These are phyloP conservation scores for Aquatica leii DNA, from an alignment of 2,888 invertebrate species.

Conservation along the genomic window DNA sequence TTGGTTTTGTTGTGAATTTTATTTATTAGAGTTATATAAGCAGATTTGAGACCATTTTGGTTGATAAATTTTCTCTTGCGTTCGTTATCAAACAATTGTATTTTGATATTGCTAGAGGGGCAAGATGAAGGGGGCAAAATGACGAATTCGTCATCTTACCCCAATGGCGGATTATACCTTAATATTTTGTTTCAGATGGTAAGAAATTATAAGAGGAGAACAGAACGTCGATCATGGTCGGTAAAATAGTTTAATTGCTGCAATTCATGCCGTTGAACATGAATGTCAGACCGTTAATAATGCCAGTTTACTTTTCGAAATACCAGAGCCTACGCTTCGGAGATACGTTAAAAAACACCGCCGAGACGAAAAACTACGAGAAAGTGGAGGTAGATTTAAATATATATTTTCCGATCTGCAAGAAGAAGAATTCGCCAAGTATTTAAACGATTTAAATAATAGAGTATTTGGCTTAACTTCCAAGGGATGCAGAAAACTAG, in stretches of 20 bases:
- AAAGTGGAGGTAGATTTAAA: conserved; percentile 33
- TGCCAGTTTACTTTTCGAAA: conserved; percentile 22
- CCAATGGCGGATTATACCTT: conserved; percentile 12
- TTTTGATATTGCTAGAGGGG: too few species aligned
- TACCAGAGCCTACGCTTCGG: conserved; percentile 29
- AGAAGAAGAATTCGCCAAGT: conserved; percentile 36
- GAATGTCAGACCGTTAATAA: conserved; percentile 25
- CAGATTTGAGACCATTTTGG: too few species aligned
- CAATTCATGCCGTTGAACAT: conserved; percentile 31
- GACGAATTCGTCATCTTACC: conserved; percentile 32
- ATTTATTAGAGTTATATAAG: too few species aligned
- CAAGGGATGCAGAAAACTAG: conserved; percentile 31
- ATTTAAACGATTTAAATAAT: conserved; percentile 31
- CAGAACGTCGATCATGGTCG: conserved; percentile 30
- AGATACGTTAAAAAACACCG: conserved; percentile 33
- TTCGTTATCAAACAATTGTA: too few species aligned
- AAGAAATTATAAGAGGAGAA: conserved; percentile 30
- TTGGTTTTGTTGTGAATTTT: too few species aligned
- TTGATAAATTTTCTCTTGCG: too few species aligned
- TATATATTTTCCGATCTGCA: conserved; percentile 37
- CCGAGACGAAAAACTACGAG: conserved; percentile 25
- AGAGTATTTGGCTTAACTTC: conserved; percentile 33
- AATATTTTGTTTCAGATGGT: conserved; percentile 32
- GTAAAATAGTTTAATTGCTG: conserved; percentile 32
- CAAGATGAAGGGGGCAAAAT: too few species aligned